phyloP scores from a whole-genome alignment of 2,113 vertebrate genomes.

The Periophthalmodon schlosseri region DNA sequence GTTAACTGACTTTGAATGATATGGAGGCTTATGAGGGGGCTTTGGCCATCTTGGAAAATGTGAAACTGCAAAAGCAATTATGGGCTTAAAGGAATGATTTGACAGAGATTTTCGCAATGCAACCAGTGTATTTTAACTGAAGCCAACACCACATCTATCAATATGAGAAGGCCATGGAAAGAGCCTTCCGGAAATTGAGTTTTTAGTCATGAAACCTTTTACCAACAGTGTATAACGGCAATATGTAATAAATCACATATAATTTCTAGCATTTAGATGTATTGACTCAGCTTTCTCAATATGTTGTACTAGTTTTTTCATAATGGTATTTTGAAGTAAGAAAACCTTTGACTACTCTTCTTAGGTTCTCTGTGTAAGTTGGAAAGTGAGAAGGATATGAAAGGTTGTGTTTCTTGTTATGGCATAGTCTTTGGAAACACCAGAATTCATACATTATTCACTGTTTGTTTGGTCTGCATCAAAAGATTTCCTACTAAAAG shows the following conservation, averaged over 20 bases:
- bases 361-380: neutral
- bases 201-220: conserved; percentile 53
- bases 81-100: conserved; percentile 39
- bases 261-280: neutral
- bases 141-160: conserved; percentile 59
- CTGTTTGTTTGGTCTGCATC: neutral
- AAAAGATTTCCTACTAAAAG: too few relatives aligned
- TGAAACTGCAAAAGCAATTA: conserved; percentile 55
- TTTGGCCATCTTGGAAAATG: conserved; percentile 32
- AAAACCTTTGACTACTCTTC: neutral
- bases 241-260: neutral
- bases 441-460: neutral
- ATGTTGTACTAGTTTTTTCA: neutral
- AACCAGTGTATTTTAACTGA: conserved; percentile 55
- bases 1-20: conserved; percentile 44
- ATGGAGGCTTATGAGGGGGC: conserved; percentile 22
- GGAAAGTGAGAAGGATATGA: neutral
- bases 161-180: conserved; percentile 46
- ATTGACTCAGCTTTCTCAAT: neutral
- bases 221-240: conserved; percentile 5
- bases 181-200: conserved; percentile 67
- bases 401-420: neutral
- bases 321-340: neutral
- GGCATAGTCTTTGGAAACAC: neutral
- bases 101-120: conserved; percentile 52